These are phyloP conservation scores for Engraulis encrasicolus DNA, from an alignment of 2,113 vertebrate genomes.

Conservation along the genomic window DNA sequence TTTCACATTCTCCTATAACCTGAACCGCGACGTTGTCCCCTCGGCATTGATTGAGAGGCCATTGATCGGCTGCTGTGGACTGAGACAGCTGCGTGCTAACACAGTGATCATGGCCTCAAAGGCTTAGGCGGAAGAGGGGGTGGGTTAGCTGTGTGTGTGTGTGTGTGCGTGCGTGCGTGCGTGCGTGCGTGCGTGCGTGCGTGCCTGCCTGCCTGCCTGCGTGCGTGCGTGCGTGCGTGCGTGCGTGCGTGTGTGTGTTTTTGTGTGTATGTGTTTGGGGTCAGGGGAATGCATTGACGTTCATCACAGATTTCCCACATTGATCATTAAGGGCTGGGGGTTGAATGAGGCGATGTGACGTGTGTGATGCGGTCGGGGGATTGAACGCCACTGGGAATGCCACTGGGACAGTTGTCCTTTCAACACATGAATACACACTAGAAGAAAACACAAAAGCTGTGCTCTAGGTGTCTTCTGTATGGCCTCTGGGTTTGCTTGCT, in stretches of 20 bases:
- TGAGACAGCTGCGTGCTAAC: not conserved
- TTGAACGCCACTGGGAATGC: not conserved
- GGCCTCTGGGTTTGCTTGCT: too few relatives aligned
- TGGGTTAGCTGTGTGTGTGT: too few relatives aligned
- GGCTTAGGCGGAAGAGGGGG: conserved; percentile 1
- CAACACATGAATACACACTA: not conserved
- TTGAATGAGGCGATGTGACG: not conserved
- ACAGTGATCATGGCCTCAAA: conserved; percentile 22
- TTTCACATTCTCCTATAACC: not conserved
- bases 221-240: too few relatives aligned
- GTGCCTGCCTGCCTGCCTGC: too few relatives aligned
- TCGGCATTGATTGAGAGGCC: not conserved
- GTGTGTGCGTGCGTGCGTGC: too few relatives aligned
- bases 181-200: too few relatives aligned
- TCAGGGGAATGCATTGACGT: conserved; percentile 6
- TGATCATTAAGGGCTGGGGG: conserved; percentile 23
- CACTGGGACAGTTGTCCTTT: not conserved
- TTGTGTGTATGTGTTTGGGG: too few relatives aligned
- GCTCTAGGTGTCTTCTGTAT: not conserved
- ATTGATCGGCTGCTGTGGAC: conserved; percentile 3
- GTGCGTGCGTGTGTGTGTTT: too few relatives aligned
- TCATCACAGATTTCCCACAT: conserved; percentile 33
- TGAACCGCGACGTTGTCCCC: not conserved
- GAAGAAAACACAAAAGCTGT: not conserved
- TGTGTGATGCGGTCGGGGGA: not conserved